Conservation (phyloP, 2,113 vertebrate genomes). For the Mystacornis crossleyi region DNA sequence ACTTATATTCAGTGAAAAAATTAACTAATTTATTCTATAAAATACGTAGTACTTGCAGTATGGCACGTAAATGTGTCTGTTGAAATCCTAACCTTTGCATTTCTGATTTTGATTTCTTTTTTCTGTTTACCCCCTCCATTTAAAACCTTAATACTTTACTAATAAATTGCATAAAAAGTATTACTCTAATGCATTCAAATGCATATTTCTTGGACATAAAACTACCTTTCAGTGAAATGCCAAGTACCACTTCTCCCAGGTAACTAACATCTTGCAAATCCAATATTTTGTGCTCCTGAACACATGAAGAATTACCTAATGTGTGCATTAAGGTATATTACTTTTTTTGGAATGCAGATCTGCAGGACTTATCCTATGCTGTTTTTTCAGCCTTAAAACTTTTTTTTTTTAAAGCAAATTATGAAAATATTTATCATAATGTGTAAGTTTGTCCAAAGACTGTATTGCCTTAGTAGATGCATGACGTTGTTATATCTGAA, state of each 20-base stretch:
- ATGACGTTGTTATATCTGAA: not conserved
- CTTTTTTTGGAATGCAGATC: not conserved
- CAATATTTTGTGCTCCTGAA: constrained; percentile 34
- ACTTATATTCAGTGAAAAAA: not conserved
- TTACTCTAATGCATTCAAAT: not conserved
- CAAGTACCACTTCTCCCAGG: constrained; percentile 8
- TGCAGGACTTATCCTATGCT: not conserved
- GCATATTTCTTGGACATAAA: constrained; percentile 20
- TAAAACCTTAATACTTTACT: not conserved
- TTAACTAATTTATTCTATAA: not conserved
- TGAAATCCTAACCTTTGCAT: not conserved
- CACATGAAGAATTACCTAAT: not conserved
- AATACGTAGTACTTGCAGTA: not conserved
- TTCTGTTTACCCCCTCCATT: fast-evolving
- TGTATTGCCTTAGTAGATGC: not conserved
- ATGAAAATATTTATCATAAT: not conserved
- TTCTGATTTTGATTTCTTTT: not conserved
- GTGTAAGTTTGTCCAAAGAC: not conserved
- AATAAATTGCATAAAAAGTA: not conserved
- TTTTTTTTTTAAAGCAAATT: not conserved
- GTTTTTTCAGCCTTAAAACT: not conserved
- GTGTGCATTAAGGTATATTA: not conserved
- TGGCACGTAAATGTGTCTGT: not conserved
- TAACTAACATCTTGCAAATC: constrained; percentile 36
- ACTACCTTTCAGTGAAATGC: not conserved